Conservation (phyloP, 1,140 invertebrate species). For the Tenebrio molitor region DNA sequence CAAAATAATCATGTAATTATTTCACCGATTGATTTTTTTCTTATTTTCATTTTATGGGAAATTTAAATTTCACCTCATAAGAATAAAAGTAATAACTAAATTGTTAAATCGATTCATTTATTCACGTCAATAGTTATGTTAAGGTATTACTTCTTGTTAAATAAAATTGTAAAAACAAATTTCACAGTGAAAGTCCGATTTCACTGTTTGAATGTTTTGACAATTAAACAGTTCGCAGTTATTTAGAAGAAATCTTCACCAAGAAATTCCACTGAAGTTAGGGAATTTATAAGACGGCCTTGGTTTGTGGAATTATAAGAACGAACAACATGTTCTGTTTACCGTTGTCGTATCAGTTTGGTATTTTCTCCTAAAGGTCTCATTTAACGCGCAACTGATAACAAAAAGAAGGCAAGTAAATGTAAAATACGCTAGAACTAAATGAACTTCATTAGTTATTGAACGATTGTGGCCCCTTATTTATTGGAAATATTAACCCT, state of each 20-base stretch:
- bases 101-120: too few relatives aligned
- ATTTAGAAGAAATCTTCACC: not conserved
- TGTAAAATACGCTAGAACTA: not conserved
- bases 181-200: slow-evolving; percentile 23
- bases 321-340: slow-evolving; percentile 22
- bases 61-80: too few relatives aligned
- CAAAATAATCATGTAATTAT: too few relatives aligned
- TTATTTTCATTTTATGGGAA: too few relatives aligned
- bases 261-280: slow-evolving; percentile 13
- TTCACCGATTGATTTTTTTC: too few relatives aligned
- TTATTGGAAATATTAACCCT: too few relatives aligned
- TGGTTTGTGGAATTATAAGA: slow-evolving; percentile 36
- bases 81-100: too few relatives aligned
- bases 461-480: too few relatives aligned
- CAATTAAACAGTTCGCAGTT: slow-evolving; percentile 6
- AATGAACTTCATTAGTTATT: too few relatives aligned
- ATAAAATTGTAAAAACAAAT: not conserved
- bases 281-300: slow-evolving; percentile 29
- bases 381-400: not conserved
- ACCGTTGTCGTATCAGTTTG: slow-evolving; percentile 27
- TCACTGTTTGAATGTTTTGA: slow-evolving; percentile 27
- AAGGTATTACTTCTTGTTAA: not conserved
- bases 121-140: not conserved
- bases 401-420: not conserved
- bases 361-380: slow-evolving; percentile 23